These are phyloP conservation scores for Drosophila tani DNA, from an alignment of 1,140 invertebrate genomes.

Conservation along the genomic window DNA sequence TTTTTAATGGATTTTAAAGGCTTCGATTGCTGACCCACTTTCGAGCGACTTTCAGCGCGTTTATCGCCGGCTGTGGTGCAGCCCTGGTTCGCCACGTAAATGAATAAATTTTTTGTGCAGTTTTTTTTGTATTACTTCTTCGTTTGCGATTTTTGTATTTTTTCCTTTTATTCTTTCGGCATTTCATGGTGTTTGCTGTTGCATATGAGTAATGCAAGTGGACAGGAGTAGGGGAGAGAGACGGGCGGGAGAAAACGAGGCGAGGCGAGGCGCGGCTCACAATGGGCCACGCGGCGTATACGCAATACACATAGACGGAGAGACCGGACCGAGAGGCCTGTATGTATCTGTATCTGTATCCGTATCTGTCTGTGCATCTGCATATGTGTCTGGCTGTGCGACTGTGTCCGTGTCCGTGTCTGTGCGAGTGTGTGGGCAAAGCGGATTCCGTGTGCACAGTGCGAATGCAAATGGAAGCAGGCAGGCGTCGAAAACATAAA, in stretches of 20 bases:
- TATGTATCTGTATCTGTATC: slow-evolving; percentile 53
- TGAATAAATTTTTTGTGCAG: slow-evolving; percentile 74
- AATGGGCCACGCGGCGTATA: slow-evolving; percentile 78
- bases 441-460: slow-evolving; percentile 69
- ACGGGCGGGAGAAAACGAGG: slow-evolving; percentile 10
- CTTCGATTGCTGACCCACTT: slow-evolving; percentile 54
- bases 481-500: slow-evolving; percentile 71
- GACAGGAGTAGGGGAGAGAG: slow-evolving; percentile 43
- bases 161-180: slow-evolving; percentile 6
- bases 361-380: slow-evolving; percentile 18
- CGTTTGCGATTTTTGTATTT: slow-evolving; percentile 26
- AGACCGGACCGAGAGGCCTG: slow-evolving; percentile 50
- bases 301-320: slow-evolving; percentile 50
- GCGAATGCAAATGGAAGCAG: slow-evolving; percentile 62
- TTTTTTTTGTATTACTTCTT: slow-evolving; percentile 73
- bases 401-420: slow-evolving; percentile 2
- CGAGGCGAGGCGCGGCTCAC: slow-evolving; percentile 66
- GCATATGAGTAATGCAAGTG: slow-evolving; percentile 75
- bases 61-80: slow-evolving; percentile 35
- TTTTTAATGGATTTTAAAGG: slow-evolving; percentile 51
- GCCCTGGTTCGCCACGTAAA: slow-evolving; percentile 69
- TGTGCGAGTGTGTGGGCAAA: slow-evolving; percentile 55
- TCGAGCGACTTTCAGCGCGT: slow-evolving; percentile 30
- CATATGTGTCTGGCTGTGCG: slow-evolving; percentile 11
- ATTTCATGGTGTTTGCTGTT: slow-evolving; percentile 31